Base-by-base conservation (phyloP, 2,888 invertebrate species). In the Entomobrya proxima region DNA sequence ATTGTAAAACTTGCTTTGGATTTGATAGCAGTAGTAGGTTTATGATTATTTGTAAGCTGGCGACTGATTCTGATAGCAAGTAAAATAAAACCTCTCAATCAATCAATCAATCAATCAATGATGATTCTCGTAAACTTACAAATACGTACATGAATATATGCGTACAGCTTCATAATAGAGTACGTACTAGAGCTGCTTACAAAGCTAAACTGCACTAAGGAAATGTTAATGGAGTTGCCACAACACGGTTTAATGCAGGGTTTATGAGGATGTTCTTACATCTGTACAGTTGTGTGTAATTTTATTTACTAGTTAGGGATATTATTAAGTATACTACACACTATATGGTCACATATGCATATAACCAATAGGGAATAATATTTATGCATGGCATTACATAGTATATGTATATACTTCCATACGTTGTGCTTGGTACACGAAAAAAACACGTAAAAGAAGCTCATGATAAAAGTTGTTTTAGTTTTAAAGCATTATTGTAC, bases 231-330 rank as follows among this genome's bases (percentile, higher is more conserved):
- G n/a, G n/a, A 74, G 52, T 50, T 74, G 74, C 74, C 52, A 74
- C 50, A 50, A 74, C 74, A 74, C 52, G 74, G 74, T 74, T 74
- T 69, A 50, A 74, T 74, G 74, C 37, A 74, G 50, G 50, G 74
- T 74, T 74, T 74, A 74, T 52, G 74, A 74, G 44, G 72, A 72
- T 74, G 50, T 52, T 24, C n/a, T 52, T 74, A 74, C 74, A 74
- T 74, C 47, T 74, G 74, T 72, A 72, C 32, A 15, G 44, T 40
- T 30, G 67, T 72, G 47, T 72, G 30, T 6, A 50, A 18, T 74
- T 27, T 74, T 74, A 52, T 32, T 47, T 50, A 50, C 30, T 50
- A 30, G 74, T 24, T 35, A 24, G 32, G 18, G 37, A 40, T 21
- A 24, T 40, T 30, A 50, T 21, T 74, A 30, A 50, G 35, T 52